These are phyloP conservation scores for Calameuta pallipes DNA, from an alignment of 2,888 invertebrate genomes.

Conservation along the genomic window DNA sequence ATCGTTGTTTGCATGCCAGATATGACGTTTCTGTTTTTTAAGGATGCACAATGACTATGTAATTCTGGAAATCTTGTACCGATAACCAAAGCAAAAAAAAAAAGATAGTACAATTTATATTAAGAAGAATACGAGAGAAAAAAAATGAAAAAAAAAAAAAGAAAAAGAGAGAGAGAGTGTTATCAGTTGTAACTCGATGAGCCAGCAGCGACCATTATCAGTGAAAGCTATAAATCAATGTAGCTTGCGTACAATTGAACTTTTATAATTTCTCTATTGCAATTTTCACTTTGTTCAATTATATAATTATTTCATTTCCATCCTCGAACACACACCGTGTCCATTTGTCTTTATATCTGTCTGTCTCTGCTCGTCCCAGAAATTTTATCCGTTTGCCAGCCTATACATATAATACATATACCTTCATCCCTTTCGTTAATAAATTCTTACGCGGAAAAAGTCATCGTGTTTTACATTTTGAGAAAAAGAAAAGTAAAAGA, in stretches of 20 bases:
- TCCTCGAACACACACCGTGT: slow-evolving; percentile 20
- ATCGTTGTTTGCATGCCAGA: slow-evolving; percentile 60
- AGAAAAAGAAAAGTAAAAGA: too few species aligned
- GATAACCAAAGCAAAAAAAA: slow-evolving; percentile 30
- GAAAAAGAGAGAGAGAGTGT: slow-evolving; percentile 11
- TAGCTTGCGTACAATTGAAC: slow-evolving; percentile 17
- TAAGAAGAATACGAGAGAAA: slow-evolving; percentile 22
- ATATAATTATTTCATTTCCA: slow-evolving; percentile 7
- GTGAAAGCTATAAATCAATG: slow-evolving; percentile 56
- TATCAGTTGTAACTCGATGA: slow-evolving; percentile 56
- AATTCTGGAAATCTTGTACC: slow-evolving; percentile 44
- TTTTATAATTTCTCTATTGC: slow-evolving; percentile 24
- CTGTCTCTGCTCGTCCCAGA: slow-evolving; percentile 50
- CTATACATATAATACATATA: neutral
- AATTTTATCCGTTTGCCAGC: slow-evolving; percentile 46
- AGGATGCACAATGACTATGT: slow-evolving; percentile 67
- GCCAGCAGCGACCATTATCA: slow-evolving; percentile 66
- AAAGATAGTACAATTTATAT: slow-evolving; percentile 24
- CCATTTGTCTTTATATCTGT: slow-evolving; percentile 35
- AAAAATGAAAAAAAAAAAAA: slow-evolving; percentile 4
- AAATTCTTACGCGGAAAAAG: too few species aligned
- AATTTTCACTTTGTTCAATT: slow-evolving; percentile 27
- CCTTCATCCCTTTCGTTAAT: too few species aligned
- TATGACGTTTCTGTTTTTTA: slow-evolving; percentile 56
- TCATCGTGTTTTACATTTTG: too few species aligned